Evolutionary conservation across 2,888 invertebrate species (phyloP).

Genomic region (Sarcophaga rosellei): DNA sequence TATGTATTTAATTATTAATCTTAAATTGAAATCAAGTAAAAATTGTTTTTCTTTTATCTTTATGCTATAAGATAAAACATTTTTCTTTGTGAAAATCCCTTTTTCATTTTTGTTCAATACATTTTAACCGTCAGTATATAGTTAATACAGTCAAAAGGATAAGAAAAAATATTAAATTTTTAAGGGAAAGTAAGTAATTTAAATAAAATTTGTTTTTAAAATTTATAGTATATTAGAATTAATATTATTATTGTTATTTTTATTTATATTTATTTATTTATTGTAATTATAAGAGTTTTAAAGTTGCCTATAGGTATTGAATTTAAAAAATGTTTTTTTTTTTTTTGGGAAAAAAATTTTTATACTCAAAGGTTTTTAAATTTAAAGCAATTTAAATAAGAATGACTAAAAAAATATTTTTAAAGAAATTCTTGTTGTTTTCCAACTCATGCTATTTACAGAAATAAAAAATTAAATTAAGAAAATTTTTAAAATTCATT

Average conservation of each 20-base stretch:
- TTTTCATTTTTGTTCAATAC: slow-evolving; percentile 5
- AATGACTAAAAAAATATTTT: neutral
- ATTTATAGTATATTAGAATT: slow-evolving; percentile 13
- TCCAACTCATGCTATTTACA: slow-evolving; percentile 69
- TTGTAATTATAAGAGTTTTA: neutral
- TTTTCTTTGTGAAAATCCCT: slow-evolving; percentile 15
- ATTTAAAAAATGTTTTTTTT: too few species aligned
- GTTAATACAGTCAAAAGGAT: too few species aligned
- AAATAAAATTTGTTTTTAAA: slow-evolving; percentile 27
- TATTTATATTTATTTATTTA: neutral
- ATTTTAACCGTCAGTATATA: slow-evolving; percentile 3
- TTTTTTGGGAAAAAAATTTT: too few species aligned
- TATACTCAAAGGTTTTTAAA: neutral
- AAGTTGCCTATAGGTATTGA: slow-evolving; percentile 10
- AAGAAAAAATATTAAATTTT: too few species aligned
- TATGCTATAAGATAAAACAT: slow-evolving; percentile 27
- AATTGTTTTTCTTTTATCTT: slow-evolving; percentile 8
- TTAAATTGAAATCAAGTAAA: slow-evolving; percentile 55
- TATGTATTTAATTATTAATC: neutral
- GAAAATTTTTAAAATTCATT: slow-evolving; percentile 22
- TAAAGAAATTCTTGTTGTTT: slow-evolving; percentile 33
- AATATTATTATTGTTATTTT: slow-evolving; percentile 25
- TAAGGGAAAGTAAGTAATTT: too few species aligned
- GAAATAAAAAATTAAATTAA: neutral
- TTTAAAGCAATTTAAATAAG: neutral